Conservation (phyloP, 2,797 vertebrate genomes). For the Chrosomus eos region DNA sequence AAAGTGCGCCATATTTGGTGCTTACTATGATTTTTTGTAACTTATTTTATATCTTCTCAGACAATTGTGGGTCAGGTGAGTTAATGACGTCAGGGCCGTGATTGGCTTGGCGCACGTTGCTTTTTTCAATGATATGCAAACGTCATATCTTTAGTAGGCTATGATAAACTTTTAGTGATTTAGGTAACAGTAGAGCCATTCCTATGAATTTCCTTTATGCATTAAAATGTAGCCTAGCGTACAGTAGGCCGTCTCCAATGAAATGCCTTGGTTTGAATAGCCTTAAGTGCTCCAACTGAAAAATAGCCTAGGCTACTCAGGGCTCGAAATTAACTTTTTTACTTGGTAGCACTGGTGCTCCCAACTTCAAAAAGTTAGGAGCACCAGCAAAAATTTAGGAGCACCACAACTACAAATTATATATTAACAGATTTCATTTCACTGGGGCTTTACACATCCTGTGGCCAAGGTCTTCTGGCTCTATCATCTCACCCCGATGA, state of each 20-base stretch:
- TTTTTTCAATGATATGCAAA: not conserved
- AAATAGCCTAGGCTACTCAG: not conserved
- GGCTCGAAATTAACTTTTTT: too few species aligned
- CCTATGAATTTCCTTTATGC: not conserved
- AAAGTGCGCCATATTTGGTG: not conserved
- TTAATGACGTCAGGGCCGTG: not conserved
- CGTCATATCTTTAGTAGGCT: not conserved
- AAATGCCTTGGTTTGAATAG: not conserved
- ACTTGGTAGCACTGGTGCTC: too few species aligned
- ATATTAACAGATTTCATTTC: too few species aligned
- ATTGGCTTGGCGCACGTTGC: not conserved
- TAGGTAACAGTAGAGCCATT: not conserved
- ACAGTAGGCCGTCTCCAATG: not conserved
- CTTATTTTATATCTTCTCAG: not conserved
- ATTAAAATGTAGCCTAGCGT: not conserved
- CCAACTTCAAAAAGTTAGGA: too few species aligned
- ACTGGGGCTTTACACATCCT: too few species aligned
- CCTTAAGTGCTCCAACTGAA: not conserved
- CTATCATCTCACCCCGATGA: too few species aligned
- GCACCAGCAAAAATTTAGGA: too few species aligned
- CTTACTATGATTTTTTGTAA: too few species aligned
- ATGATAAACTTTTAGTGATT: not conserved
- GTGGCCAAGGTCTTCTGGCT: too few species aligned
- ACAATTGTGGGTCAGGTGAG: not conserved
- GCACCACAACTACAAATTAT: too few species aligned